These are phyloP conservation scores for Hippotragus niger DNA, from an alignment of 2,113 vertebrate species.

Conservation along the genomic window DNA sequence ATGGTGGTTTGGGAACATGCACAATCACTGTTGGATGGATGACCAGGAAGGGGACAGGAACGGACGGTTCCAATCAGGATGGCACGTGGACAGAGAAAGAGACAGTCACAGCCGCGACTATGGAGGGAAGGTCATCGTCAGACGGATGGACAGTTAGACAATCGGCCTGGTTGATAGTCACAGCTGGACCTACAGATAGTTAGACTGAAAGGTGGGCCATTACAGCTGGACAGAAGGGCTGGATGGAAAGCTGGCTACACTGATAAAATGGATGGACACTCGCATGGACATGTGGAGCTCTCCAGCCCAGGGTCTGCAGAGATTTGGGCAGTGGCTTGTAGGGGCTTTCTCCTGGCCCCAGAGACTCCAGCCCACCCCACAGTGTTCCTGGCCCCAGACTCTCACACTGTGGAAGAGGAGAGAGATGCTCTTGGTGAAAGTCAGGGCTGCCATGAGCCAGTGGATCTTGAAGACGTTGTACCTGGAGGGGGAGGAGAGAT, in stretches of 20 bases:
- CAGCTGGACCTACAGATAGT: not conserved
- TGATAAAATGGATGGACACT: not conserved
- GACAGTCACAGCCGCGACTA: no score
- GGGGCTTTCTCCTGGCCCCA: not conserved
- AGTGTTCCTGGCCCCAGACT: not conserved
- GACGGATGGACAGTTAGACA: not conserved
- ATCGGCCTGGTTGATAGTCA: not conserved
- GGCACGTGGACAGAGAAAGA: not conserved
- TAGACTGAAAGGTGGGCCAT: not conserved
- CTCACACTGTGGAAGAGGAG: constrained; percentile 91
- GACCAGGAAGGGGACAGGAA: not conserved
- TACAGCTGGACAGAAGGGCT: not conserved
- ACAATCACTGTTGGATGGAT: not conserved
- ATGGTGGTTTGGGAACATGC: not conserved
- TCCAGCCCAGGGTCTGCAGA: not conserved
- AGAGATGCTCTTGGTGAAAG: constrained; percentile 86
- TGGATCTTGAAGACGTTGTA: constrained; percentile 92
- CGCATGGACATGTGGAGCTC: not conserved
- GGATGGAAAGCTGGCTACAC: not conserved
- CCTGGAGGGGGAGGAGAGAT: constrained; percentile 65
- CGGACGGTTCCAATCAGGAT: rapidly evolving
- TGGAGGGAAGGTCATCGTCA: rapidly evolving
- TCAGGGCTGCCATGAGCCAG: constrained; percentile 90
- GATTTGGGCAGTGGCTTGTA: not conserved
- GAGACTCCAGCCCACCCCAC: not conserved